A percentile compares a stretch with the other conserved stretches of the same genome.
Evolutionary conservation across 1,140 invertebrate species (phyloP).

Genomic region (Babylonia areolata): DNA sequence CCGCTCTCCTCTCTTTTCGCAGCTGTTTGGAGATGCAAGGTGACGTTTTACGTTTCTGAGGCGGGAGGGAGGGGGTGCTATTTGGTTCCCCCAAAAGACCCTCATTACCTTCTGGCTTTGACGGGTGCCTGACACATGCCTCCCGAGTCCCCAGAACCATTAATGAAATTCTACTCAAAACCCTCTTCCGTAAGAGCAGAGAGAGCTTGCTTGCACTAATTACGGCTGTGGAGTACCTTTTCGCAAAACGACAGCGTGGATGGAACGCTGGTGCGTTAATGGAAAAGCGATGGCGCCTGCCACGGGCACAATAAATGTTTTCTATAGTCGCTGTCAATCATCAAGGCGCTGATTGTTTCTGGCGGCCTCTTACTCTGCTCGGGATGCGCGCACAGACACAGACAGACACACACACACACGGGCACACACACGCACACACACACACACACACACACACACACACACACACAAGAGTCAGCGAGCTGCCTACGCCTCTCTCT

Average conservation of each 20-base stretch:
- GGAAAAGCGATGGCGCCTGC: conserved; percentile 1
- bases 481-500: no score
- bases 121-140: conserved; percentile 31
- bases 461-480: no score
- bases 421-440: no score
- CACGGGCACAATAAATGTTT: conserved; percentile 8
- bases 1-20: conserved; percentile 16
- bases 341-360: background rate
- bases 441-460: no score
- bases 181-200: conserved; percentile 21
- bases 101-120: conserved; percentile 6
- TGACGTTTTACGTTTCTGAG: conserved; percentile 26
- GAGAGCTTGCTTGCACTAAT: conserved; percentile 22
- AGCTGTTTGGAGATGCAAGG: conserved; percentile 30
- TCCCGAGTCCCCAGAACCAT: background rate
- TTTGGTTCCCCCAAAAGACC: background rate
- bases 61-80: background rate
- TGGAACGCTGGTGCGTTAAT: background rate
- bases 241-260: background rate
- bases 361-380: no score
- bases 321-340: conserved; percentile 7
- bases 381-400: no score
- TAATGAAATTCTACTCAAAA: conserved; percentile 35
- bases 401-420: no score
- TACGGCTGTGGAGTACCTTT: background rate